Base-by-base conservation (phyloP, 2,113 vertebrate species). In the Micromys minutus region DNA sequence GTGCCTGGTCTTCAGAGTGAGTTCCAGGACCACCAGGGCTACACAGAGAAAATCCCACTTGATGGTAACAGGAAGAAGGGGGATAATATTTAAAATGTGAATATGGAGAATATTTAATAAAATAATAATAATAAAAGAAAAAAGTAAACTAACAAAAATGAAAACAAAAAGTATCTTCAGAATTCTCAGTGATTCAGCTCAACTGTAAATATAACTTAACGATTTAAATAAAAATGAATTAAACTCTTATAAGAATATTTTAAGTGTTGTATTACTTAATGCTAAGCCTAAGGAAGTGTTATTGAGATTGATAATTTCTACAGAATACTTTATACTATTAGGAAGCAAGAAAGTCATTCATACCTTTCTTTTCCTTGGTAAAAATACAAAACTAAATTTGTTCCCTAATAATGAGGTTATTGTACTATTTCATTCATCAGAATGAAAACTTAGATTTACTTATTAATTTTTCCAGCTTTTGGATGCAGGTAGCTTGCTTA, bases 341-440 rank as follows among this genome's bases (percentile, higher is more conserved):
- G 52, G 31, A 95, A 72, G 36, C 24, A 84, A 69, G 3, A 21
- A 3, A n/a, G 85, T 88, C 24, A 90, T 61, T 52, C 75, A 45
- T 80, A 87, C 57, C 29, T 96, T 95, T 95, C 50, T 34, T 61
- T 94, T 17, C 50, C 45, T 31, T 31, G 15, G 45, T 69, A 61
- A 95, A 75, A 87, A 63, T 47, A n/a, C 15, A 87, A 17, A n/a
- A 90, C 29, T 91, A 83, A 2, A 1, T 76, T 89, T 2, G 15
- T 63, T 75, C 84, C 59, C 24, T 81, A 93, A 85, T 75, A 83
- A 67, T 93, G 55, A 61, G 42, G 79, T 67, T 50, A 80, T 57
- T 90, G 36, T 88, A 65, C 45, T 75, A 81, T 89, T 96, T 93
- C 22, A 90, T 88, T 89, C 84, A 90, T 83, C 50, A 63, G 93